Evolutionary conservation across 1,140 invertebrate genomes (phyloP), one percentile per base, ranked within the genome.

Genomic region (Rhyzopertha dominica): DNA sequence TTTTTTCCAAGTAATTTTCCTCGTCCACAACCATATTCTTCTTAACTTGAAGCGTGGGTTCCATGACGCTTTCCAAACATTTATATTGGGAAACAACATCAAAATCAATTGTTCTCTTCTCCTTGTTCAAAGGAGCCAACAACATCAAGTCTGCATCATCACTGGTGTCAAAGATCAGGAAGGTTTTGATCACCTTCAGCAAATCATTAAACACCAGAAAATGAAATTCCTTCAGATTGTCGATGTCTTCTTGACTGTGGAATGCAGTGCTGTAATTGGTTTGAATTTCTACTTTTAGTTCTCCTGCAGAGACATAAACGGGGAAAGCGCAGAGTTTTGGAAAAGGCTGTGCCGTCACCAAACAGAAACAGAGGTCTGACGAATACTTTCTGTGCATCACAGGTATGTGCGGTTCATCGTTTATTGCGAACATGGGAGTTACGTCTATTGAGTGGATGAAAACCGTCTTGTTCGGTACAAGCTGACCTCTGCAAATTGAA

Each of bases 291-390:
- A 90, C 80, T 31, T 71, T 69, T 2, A 95, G 73, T 66, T 90
- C 80, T 0, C 94, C 94, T 13, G 84, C 79, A 13, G 83, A 77
- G 31, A 90, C 81, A 61, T 85, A 98, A 37, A 95, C 76, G 0
- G 93, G 87, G 74, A 98, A 98, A 30, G 74, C 64, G 31, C 77
- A 78, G 26, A 83, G 45, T 12, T 65, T 53, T 1, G 79, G 77
- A 35, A 85, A 60, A 9, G 56, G 58, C 5, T 79, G 75, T 1
- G 68, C 51, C 0, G 81, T 75, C 3, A 85, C 49, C 13, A 87
- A 66, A 0, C 74, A 82, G 60, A 68, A 85, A 13, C 74, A 64
- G 5, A 66, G 36, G 5, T 58, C 22, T 1, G 59, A 58, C 2
- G 25, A 40, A 18, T 62, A 65, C 23, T 59, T 38, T 12, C 49